Conservation (phyloP, 2,888 invertebrate genomes). For the Drosophila pseudotalamancana region DNA sequence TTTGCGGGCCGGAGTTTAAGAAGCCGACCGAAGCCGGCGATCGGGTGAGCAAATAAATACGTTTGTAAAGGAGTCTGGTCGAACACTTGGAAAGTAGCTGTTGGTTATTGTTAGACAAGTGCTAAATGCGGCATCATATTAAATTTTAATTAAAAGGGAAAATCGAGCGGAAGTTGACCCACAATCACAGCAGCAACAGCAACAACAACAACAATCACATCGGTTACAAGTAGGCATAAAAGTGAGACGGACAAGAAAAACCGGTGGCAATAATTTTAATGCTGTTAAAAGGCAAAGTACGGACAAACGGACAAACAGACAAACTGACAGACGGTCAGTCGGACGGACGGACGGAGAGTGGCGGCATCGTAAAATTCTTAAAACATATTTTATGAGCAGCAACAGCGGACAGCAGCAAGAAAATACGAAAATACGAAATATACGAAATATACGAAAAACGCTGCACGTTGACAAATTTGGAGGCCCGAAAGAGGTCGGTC, state of each 20-base stretch:
- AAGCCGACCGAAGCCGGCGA: slow-evolving; percentile 4
- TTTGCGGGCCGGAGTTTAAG: slow-evolving; percentile 44
- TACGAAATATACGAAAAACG: no score
- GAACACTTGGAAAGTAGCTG: slow-evolving; percentile 64
- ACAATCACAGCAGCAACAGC: slow-evolving; percentile 28
- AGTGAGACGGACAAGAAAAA: slow-evolving; percentile 64
- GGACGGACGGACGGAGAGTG: slow-evolving; percentile 34
- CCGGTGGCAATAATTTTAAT: slow-evolving; percentile 75
- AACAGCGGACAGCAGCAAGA: slow-evolving; percentile 43
- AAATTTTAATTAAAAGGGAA: slow-evolving; percentile 72
- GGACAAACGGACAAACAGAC: slow-evolving; percentile 17
- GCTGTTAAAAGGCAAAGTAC: slow-evolving; percentile 59
- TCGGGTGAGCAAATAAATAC: slow-evolving; percentile 49
- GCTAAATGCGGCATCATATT: slow-evolving; percentile 68
- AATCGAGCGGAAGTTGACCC: slow-evolving; percentile 71
- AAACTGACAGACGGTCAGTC: slow-evolving; percentile 13
- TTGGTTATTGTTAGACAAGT: slow-evolving; percentile 66
- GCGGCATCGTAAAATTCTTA: slow-evolving; percentile 79
- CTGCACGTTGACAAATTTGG: slow-evolving; percentile 75
- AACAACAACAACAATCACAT: slow-evolving; percentile 16
- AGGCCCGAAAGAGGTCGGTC: slow-evolving; percentile 69
- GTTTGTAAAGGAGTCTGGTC: slow-evolving; percentile 32
- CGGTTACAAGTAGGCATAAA: slow-evolving; percentile 70
- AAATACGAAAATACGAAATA: no score
- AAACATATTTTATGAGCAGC: slow-evolving; percentile 76